Conservation (phyloP, 1,140 invertebrate genomes). For the Caenorhabditis briggsae region DNA sequence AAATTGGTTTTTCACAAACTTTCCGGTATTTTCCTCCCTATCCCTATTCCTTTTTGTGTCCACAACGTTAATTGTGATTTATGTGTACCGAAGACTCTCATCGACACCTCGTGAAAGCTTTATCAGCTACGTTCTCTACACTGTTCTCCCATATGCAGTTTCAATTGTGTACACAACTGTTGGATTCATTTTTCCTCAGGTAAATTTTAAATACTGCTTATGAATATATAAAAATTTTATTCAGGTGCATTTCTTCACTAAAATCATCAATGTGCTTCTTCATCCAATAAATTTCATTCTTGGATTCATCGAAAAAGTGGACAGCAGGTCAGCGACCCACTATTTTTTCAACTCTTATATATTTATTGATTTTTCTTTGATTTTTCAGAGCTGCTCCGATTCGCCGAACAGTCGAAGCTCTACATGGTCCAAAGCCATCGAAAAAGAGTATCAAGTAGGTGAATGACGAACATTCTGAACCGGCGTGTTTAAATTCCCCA, state of each 20-base stretch:
- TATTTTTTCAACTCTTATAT: neutral
- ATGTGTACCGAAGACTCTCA: conserved; percentile 7
- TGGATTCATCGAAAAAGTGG: conserved; percentile 47
- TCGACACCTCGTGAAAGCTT: conserved; percentile 23
- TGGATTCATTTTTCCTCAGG: conserved; percentile 46
- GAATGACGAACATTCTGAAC: conserved; percentile 1
- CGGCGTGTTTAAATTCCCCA: neutral
- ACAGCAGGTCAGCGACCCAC: neutral
- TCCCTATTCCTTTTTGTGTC: conserved; percentile 26
- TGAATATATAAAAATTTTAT: neutral
- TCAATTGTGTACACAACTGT: conserved; percentile 48
- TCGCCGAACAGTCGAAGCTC: conserved; percentile 43
- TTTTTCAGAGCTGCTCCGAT: conserved; percentile 59
- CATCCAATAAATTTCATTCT: conserved; percentile 56
- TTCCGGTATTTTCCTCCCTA: conserved; percentile 29
- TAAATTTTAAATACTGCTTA: neutral
- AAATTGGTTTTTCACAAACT: conserved; percentile 50
- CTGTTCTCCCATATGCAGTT: conserved; percentile 31
- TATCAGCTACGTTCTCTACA: conserved; percentile 55
- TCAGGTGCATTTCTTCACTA: conserved; percentile 30
- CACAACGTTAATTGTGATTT: neutral
- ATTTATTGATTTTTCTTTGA: neutral
- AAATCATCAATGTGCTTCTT: conserved; percentile 7
- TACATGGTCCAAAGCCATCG: neutral
- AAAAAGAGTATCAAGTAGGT: neutral